phyloP scores from a whole-genome alignment of 2,113 vertebrate genomes.

The Halichoerus grypus region DNA sequence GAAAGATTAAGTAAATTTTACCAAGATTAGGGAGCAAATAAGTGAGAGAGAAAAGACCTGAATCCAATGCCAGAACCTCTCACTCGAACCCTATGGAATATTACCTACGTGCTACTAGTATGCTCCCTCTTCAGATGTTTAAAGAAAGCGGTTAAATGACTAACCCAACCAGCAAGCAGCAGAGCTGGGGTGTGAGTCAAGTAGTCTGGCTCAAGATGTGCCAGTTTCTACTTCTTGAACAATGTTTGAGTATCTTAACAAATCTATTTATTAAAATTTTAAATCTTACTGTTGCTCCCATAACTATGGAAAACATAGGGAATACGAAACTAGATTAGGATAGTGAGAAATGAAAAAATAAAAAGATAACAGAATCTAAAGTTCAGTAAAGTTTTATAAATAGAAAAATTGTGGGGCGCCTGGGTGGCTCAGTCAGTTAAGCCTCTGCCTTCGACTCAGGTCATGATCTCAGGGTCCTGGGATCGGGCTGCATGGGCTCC shows the following conservation, averaged over 20 bases:
- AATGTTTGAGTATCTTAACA: neutral
- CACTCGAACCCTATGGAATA: neutral
- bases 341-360: neutral
- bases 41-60: neutral
- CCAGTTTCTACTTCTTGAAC: neutral
- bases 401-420: neutral
- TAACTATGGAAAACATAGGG: neutral
- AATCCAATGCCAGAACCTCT: neutral
- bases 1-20: neutral
- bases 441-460: neutral
- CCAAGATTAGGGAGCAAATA: neutral
- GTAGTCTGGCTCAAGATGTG: neutral
- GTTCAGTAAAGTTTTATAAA: neutral
- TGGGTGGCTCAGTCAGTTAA: neutral
- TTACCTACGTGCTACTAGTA: neutral
- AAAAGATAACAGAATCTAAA: neutral
- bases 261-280: neutral
- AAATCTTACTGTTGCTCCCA: neutral
- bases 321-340: neutral
- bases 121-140: neutral
- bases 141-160: neutral
- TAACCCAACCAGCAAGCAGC: neutral
- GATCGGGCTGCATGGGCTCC: neutral
- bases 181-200: neutral
- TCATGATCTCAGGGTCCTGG: neutral